phyloP scores from a whole-genome alignment of 2,888 invertebrate genomes.

The Ophion slaviceki region DNA sequence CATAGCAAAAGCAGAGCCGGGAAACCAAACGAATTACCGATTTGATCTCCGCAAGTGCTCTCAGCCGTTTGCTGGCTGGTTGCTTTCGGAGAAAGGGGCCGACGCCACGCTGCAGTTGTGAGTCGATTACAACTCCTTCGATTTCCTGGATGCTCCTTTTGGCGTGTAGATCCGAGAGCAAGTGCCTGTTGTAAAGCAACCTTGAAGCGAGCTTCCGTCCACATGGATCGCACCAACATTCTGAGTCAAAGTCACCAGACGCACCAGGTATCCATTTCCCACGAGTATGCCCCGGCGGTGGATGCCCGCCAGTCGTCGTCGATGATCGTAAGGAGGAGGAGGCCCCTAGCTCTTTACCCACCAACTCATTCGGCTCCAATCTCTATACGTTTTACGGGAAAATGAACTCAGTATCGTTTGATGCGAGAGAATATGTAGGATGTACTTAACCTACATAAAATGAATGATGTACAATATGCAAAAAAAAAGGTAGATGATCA shows the following conservation, averaged over 20 bases:
- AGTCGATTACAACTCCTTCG: constrained; percentile 82
- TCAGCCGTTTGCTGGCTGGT: constrained; percentile 63
- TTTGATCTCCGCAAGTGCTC: constrained; percentile 58
- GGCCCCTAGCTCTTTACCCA: constrained; percentile 48
- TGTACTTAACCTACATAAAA: too few relatives aligned
- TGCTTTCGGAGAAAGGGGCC: constrained; percentile 62
- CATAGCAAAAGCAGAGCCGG: constrained; percentile 51
- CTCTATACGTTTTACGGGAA: constrained; percentile 68
- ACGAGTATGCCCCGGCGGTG: constrained; percentile 89
- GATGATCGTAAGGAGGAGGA: constrained; percentile 47
- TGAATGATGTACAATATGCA: too few relatives aligned
- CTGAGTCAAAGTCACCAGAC: constrained; percentile 84
- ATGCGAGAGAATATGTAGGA: not conserved
- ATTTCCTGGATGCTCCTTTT: constrained; percentile 85
- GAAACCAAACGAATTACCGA: constrained; percentile 58
- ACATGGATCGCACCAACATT: constrained; percentile 93
- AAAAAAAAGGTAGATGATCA: not conserved
- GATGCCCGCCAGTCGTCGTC: constrained; percentile 81
- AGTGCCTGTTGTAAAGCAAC: constrained; percentile 90
- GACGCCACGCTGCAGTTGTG: constrained; percentile 70
- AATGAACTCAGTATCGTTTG: constrained; percentile 14
- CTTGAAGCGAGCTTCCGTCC: constrained; percentile 90
- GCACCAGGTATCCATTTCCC: constrained; percentile 93
- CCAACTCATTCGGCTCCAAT: constrained; percentile 75
- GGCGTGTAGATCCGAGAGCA: constrained; percentile 89